Evolutionary conservation across 23 tunicate genomes (phyloP).

Genomic region (Clavelina lepadiformis): DNA sequence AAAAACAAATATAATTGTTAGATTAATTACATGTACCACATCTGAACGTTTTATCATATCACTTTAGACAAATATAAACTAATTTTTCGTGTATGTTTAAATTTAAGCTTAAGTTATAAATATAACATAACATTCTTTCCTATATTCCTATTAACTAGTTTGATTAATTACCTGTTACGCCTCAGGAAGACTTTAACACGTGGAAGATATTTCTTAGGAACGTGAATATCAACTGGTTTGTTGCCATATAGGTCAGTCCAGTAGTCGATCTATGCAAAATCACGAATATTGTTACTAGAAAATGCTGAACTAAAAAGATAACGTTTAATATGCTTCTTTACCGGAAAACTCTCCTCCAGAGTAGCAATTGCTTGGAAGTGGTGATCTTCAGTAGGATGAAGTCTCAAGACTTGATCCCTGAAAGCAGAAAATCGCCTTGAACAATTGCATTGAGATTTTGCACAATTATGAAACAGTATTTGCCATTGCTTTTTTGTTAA

Average conservation of each 20-base stretch:
- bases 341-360: neutral
- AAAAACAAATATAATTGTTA: neutral
- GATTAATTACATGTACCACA: neutral
- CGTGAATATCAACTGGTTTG: slow-evolving; percentile 56
- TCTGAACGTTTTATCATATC: too few relatives aligned
- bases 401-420: slow-evolving; percentile 17
- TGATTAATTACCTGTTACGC: slow-evolving; percentile 14
- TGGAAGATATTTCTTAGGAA: neutral
- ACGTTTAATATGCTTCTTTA: neutral
- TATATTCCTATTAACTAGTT: too few relatives aligned
- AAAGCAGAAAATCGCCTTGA: too few relatives aligned
- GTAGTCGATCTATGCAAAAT: slow-evolving; percentile 30
- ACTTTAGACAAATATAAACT: too few relatives aligned
- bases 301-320: too few relatives aligned
- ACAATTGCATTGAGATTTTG: too few relatives aligned
- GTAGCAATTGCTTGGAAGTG: neutral
- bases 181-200: slow-evolving; percentile 26
- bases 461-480: too few relatives aligned
- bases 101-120: too few relatives aligned
- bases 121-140: too few relatives aligned
- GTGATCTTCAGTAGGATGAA: neutral
- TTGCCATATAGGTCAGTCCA: slow-evolving; percentile 31
- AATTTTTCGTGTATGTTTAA: too few relatives aligned
- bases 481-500: too few relatives aligned
- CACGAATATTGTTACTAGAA: neutral